A percentile compares a stretch with the other conserved stretches of the same genome.
Evolutionary conservation across 2,113 vertebrate species (phyloP).

Genomic region (Aspidoscelis tigris): DNA sequence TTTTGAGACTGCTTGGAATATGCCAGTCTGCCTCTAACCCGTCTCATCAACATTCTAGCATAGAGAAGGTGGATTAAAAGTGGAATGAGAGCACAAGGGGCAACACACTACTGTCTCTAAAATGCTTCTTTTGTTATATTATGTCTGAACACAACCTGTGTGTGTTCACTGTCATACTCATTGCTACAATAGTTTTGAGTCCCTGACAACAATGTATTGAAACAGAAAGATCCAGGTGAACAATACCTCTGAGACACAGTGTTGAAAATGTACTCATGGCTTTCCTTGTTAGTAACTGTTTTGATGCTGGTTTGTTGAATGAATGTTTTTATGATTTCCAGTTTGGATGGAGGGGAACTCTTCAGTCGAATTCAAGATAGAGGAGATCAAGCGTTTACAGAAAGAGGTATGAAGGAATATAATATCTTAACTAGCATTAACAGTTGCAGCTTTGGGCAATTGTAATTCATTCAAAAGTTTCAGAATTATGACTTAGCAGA

Average conservation of each 20-base stretch:
- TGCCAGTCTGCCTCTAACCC: no score
- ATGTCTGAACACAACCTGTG: not conserved
- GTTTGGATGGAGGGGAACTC: slow-evolving; percentile 95
- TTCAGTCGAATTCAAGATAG: slow-evolving; percentile 96
- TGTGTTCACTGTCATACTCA: not conserved
- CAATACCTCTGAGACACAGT: not conserved
- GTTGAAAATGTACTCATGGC: fast-evolving
- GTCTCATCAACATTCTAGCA: no score
- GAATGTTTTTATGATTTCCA: slow-evolving; percentile 63
- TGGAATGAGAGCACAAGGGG: no score
- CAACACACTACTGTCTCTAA: no score
- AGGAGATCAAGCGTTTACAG: slow-evolving; percentile 98
- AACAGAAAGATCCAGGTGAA: no score
- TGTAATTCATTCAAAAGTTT: not conserved
- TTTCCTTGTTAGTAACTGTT: not conserved
- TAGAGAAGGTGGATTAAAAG: no score
- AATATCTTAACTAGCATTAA: not conserved
- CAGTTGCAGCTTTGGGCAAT: not conserved
- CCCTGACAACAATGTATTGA: not conserved
- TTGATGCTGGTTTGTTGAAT: not conserved
- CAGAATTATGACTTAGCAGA: not conserved
- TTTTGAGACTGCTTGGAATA: no score
- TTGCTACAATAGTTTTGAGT: not conserved
- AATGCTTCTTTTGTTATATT: no score
- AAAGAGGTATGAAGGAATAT: slow-evolving; percentile 81